These are phyloP conservation scores for Takifugu flavidus DNA, from an alignment of 2,113 vertebrate genomes.

Conservation along the genomic window DNA sequence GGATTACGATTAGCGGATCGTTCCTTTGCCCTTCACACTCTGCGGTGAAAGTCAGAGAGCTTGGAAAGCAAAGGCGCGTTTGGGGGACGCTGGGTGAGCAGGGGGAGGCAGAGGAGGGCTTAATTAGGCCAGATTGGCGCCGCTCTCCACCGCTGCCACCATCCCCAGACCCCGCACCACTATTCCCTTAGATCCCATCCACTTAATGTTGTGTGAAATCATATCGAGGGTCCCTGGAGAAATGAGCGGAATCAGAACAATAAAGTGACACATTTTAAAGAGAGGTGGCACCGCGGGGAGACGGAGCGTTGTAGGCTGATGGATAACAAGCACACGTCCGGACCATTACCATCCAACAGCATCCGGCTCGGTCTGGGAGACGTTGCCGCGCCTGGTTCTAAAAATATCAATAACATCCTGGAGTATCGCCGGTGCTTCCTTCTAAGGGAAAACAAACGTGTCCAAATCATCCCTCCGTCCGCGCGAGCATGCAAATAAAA, in stretches of 20 bases:
- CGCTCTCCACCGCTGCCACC: conserved; percentile 10
- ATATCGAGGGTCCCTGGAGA: conserved; percentile 58
- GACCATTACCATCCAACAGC: conserved; percentile 42
- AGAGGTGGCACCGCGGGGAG: conserved; percentile 49
- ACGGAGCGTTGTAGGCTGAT: conserved; percentile 43
- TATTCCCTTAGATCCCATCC: conserved; percentile 65
- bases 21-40: conserved; percentile 60
- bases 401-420: neutral
- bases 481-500: no score
- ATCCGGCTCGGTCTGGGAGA: conserved; percentile 20
- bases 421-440: conserved; percentile 2
- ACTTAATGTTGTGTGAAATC: conserved; percentile 74
- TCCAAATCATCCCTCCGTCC: no score
- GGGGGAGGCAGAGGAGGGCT: conserved; percentile 22
- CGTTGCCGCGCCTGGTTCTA: neutral
- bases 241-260: conserved; percentile 58
- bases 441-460: no score
- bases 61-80: conserved; percentile 11
- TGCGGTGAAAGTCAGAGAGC: conserved; percentile 55
- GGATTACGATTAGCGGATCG: conserved; percentile 55
- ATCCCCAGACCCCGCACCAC: conserved; percentile 23
- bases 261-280: conserved; percentile 63
- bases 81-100: neutral
- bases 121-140: conserved; percentile 67
- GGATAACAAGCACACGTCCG: conserved; percentile 50